These are phyloP conservation scores for Copsychus sechellarum DNA, from an alignment of 2,113 vertebrate species.

Conservation along the genomic window DNA sequence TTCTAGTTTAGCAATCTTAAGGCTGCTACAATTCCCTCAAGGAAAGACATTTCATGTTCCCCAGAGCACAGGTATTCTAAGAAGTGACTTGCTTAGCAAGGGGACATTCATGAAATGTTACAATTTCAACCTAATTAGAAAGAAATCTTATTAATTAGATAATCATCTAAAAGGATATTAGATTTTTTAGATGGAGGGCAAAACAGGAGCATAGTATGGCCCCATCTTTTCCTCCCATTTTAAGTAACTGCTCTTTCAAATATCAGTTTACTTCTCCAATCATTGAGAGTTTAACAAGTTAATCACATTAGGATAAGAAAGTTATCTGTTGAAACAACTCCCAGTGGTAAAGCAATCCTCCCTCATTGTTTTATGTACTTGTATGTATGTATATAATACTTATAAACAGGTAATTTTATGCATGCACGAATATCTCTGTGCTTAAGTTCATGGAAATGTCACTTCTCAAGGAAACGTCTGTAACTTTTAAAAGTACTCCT, in stretches of 20 bases:
- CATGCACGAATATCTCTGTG: not conserved
- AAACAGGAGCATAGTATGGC: not conserved
- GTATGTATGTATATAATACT: not conserved
- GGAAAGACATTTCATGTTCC: conserved; percentile 51
- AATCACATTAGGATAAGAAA: not conserved
- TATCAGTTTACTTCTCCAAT: not conserved
- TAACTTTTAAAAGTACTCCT: not conserved
- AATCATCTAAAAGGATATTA: conserved; percentile 40
- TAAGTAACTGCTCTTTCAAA: not conserved
- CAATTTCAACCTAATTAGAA: conserved; percentile 72
- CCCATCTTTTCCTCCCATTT: not conserved
- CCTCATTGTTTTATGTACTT: not conserved
- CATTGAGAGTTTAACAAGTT: not conserved
- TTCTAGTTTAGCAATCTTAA: conserved; percentile 64
- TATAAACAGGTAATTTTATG: not conserved
- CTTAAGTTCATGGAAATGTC: not conserved
- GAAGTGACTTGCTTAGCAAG: conserved; percentile 55
- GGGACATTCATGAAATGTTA: conserved; percentile 59
- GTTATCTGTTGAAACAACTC: not conserved
- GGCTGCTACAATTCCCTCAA: conserved; percentile 34
- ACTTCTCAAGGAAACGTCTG: not conserved
- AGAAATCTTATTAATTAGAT: conserved; percentile 66
- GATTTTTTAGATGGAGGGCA: conserved; percentile 47
- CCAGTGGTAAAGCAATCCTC: not conserved
- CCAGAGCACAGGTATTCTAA: conserved; percentile 40